Evolutionary conservation across 2,888 invertebrate genomes (phyloP).

Genomic region (Caenorhabditis angaria): DNA sequence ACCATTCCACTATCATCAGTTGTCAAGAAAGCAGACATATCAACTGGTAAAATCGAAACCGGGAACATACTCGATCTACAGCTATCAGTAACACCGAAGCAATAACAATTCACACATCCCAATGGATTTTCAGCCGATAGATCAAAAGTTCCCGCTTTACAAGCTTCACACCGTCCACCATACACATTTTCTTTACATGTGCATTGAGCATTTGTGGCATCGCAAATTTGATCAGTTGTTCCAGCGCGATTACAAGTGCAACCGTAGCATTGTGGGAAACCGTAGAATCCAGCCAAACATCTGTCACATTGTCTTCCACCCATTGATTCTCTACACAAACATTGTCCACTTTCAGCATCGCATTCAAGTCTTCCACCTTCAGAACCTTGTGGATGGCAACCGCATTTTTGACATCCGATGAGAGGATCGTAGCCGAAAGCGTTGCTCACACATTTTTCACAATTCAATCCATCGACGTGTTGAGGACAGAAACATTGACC

Average conservation of each 20-base stretch:
- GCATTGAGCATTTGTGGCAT: constrained; percentile 81
- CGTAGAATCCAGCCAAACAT: constrained; percentile 82
- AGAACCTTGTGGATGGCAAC: constrained; percentile 87
- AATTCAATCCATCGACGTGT: constrained; percentile 86
- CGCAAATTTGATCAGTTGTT: constrained; percentile 86
- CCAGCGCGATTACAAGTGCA: constrained; percentile 76
- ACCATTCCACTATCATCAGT: constrained; percentile 61
- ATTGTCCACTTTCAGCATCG: constrained; percentile 86
- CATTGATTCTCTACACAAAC: constrained; percentile 87
- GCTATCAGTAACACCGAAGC: constrained; percentile 89
- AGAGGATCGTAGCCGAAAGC: constrained; percentile 92
- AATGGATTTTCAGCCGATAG: constrained; percentile 84
- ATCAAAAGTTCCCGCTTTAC: constrained; percentile 89
- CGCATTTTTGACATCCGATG: constrained; percentile 93
- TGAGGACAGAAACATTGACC: constrained; percentile 93
- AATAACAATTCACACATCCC: constrained; percentile 96
- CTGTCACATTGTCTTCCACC: constrained; percentile 88
- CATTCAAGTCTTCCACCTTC: constrained; percentile 83
- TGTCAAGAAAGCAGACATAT: constrained; percentile 51
- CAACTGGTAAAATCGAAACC: constrained; percentile 52
- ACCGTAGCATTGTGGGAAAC: constrained; percentile 87
- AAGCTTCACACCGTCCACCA: constrained; percentile 84
- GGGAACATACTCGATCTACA: constrained; percentile 82
- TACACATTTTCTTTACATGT: constrained; percentile 85
- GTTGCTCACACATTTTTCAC: constrained; percentile 86